A percentile compares a stretch with the other conserved stretches of the same genome.
Conservation (phyloP, 2,888 invertebrate genomes). For the Exocentrus adspersus region DNA sequence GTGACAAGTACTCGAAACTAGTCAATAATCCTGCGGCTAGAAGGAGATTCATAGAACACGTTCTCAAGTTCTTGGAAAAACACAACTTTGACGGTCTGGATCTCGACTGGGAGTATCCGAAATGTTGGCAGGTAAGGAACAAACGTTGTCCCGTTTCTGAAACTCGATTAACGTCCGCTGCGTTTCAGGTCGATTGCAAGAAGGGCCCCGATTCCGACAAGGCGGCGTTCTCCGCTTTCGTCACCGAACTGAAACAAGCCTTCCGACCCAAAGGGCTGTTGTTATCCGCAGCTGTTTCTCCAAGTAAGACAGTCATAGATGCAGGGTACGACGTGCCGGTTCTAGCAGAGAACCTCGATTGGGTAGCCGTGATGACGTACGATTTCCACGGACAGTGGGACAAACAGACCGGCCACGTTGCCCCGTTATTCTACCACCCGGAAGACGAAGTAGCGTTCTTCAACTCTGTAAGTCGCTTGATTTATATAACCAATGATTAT, state of each 20-base stretch:
- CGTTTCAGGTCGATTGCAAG: conserved; percentile 79
- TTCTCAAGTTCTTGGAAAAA: conserved; percentile 79
- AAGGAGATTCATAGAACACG: conserved; percentile 78
- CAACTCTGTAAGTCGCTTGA: conserved; percentile 74
- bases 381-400: conserved; percentile 95
- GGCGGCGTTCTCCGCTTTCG: conserved; percentile 77
- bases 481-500: neutral
- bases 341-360: conserved; percentile 80
- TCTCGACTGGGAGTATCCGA: conserved; percentile 95
- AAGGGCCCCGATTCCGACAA: conserved; percentile 88
- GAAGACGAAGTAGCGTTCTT: conserved; percentile 85
- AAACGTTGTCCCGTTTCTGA: no score
- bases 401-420: conserved; percentile 89
- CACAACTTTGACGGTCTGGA: conserved; percentile 93
- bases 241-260: conserved; percentile 74
- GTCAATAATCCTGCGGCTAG: conserved; percentile 81
- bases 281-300: conserved; percentile 86
- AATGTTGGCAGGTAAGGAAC: conserved; percentile 84
- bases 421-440: conserved; percentile 84
- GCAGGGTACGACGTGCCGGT: conserved; percentile 84
- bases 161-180: neutral
- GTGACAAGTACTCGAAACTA: conserved; percentile 87
- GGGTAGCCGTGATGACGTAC: conserved; percentile 94
- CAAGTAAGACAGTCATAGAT: conserved; percentile 88
- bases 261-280: conserved; percentile 66